Evolutionary conservation across 2,797 vertebrate species (phyloP), one percentile per base, ranked within the genome.

Genomic region (Brachyrhaphis roseni): DNA sequence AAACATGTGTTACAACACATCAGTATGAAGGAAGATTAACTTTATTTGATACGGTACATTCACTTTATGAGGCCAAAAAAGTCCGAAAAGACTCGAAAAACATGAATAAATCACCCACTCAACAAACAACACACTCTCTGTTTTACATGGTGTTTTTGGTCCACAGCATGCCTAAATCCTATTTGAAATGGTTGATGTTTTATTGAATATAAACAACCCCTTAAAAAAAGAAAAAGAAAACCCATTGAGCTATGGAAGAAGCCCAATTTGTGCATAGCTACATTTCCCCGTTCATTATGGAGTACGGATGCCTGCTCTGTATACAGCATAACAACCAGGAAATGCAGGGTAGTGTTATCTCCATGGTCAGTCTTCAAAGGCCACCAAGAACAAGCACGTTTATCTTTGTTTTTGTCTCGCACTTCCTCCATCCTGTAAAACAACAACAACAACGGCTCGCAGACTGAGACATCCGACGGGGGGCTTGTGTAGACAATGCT

Each of bases 381-480:
- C 91, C 93, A 88, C 91, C 86, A 86, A 91, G 74, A 91, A 90
- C 51, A 80, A 91, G 84, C 78, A 85, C 81, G 77, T 86, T 85
- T 89, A 84, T 91, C 76, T 91, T 90, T 88, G 83, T 88, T 90
- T 93, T 66, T 82, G 68, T 89, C 78, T 91, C 79, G 82, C 62
- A 80, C 87, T 89, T 93, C 87, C 88, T 89, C 81, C 82, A 88
- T 91, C 88, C 87, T 91, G 90, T 81, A 79, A 89, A 66, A 76
- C 77, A 82, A 85, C 82, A 75, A 84, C 83, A 71, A 71, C 26
- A 45, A 46, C 68, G n/a, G n/a, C 43, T 83, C 88, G 95, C 92
- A 94, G 94, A 95, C 86, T 93, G 90, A 70, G 95, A 90, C 95
- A 86, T 94, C 95, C 94, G 93, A 92, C 91, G 88, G 91, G 87